Conservation (phyloP, 2,888 invertebrate species). For the Teleiodes luculella region DNA sequence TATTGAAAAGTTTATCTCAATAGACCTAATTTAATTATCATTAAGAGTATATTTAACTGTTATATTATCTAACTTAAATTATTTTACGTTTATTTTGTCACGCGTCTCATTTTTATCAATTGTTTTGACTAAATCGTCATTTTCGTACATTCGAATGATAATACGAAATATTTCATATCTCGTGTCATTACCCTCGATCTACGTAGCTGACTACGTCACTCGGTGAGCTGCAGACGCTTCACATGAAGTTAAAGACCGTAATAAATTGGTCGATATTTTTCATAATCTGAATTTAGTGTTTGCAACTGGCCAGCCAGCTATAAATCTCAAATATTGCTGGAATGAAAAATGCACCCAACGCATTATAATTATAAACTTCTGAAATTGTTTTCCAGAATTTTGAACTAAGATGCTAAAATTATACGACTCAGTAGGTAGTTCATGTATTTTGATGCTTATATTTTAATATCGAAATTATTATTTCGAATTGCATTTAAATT, state of each 20-base stretch:
- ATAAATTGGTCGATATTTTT: not conserved
- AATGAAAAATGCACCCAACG: not conserved
- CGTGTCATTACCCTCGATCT: slow-evolving; percentile 47
- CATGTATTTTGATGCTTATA: not conserved
- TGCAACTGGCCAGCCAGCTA: not conserved
- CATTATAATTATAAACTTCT: not conserved
- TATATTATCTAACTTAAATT: not conserved
- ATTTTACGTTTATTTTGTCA: slow-evolving; percentile 25
- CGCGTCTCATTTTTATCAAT: slow-evolving; percentile 50
- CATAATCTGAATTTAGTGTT: not conserved
- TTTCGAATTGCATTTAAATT: not conserved
- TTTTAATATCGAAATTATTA: no score
- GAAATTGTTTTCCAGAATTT: not conserved
- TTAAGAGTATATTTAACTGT: not conserved
- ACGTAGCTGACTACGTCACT: slow-evolving; percentile 8
- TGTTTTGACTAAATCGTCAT: slow-evolving; percentile 62
- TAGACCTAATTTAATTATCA: not conserved
- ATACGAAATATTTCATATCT: slow-evolving; percentile 48
- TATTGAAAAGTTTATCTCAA: no score
- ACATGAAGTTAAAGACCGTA: not conserved
- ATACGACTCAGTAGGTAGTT: not conserved
- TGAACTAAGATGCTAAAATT: not conserved
- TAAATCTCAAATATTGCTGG: not conserved
- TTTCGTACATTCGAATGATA: slow-evolving; percentile 41
- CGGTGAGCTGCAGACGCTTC: not conserved